phyloP scores from a whole-genome alignment of 2,797 vertebrate genomes.

The Leptoclinus maculatus region DNA sequence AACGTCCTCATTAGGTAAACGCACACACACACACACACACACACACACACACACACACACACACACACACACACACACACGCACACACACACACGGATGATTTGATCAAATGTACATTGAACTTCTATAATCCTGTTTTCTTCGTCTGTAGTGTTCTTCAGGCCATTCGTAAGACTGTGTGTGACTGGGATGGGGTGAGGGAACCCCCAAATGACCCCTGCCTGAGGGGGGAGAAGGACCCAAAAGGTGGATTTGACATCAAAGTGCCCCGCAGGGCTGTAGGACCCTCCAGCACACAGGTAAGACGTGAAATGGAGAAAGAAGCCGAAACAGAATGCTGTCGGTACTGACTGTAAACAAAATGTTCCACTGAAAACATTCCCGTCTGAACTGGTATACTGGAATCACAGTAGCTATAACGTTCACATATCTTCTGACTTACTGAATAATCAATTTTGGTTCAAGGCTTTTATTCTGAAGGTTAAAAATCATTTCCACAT shows the following conservation, averaged over 20 bases:
- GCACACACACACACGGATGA: not conserved
- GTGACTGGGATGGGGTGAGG: slow-evolving; percentile 97
- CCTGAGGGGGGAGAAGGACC: slow-evolving; percentile 97
- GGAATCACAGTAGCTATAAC: not conserved
- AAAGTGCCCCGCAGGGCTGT: slow-evolving; percentile 98
- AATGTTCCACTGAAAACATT: not conserved
- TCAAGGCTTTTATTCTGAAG: slow-evolving; percentile 1
- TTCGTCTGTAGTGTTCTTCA: slow-evolving; percentile 90
- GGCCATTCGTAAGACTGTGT: slow-evolving; percentile 98
- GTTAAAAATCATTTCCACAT: not conserved
- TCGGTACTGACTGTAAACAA: not conserved
- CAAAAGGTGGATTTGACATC: slow-evolving; percentile 98
- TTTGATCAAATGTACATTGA: not conserved
- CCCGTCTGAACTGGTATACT: not conserved
- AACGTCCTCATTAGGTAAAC: slow-evolving; percentile 91
- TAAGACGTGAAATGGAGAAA: slow-evolving; percentile 55
- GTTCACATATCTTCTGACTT: not conserved
- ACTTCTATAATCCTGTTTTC: not conserved
- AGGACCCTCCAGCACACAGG: slow-evolving; percentile 98
- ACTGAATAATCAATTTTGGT: not conserved
- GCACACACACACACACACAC: not conserved
- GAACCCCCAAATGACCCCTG: slow-evolving; percentile 98
- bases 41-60: no score
- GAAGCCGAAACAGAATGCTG: not conserved
- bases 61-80: no score